Base-by-base conservation (phyloP, 2,113 vertebrate genomes). In the Dipodomys stephensi region DNA sequence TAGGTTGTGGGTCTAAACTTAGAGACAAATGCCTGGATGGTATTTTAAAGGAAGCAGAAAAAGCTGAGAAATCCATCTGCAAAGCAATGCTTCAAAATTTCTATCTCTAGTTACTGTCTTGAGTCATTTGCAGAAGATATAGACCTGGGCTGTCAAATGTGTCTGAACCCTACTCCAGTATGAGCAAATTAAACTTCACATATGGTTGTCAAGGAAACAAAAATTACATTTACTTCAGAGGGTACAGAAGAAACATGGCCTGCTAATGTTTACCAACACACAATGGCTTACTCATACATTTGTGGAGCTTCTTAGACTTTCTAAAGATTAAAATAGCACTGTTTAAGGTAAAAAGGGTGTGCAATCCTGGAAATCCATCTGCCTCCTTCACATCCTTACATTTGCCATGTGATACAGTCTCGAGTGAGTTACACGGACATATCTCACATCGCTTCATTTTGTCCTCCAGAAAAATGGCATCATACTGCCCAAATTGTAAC, bases 241-340 rank as follows among this genome's bases (percentile, higher is more conserved):
- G 13, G 23, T 28, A 30, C 2, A 69, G 57, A 67, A 44, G 44
- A 28, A 64, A 12, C 18, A 78, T 30, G 62, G 13, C 22, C 49
- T 22, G 44, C 62, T 74, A 76, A 15, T 32, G 49, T 72, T 88
- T 73, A 82, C 64, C 57, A 46, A 4, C 32, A 23, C 6, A 72
- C 12, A 25, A 15, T 53, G 39, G 23, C 27, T 86, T 68, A 28
- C 49, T 32, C 16, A 25, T 81, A 90, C 13, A 65, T 18, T 93
- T 95, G 30, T 64, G 18, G 35, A 57, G 74, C 32, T 80, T 93
- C 82, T 91, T 71, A 84, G 95, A 49, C 53, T 81, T 67, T 83
- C 32, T 83, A 16, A 23, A 83, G 35, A 83, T 46, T 64, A 65
- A 60, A 86, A 46, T 67, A 74, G 19, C 46, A 28, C 7, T 19